phyloP scores from a whole-genome alignment of 1,140 invertebrate genomes.

The Brachystomella parvula region DNA sequence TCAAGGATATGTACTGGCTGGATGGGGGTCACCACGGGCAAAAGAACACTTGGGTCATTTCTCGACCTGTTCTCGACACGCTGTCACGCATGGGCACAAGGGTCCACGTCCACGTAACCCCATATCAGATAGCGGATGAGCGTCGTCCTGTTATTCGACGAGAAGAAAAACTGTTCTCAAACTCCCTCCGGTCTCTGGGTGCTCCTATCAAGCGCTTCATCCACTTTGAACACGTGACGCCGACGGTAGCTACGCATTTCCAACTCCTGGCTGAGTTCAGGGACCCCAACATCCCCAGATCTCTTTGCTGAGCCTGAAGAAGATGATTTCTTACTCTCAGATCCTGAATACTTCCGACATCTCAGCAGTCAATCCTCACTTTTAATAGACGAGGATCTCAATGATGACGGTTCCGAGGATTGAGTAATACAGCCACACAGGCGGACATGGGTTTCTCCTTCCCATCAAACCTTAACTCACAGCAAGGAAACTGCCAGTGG shows the following conservation, averaged over 20 bases:
- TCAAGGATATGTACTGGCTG: slow-evolving; percentile 69
- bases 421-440: too few species aligned
- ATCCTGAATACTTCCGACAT: too few species aligned
- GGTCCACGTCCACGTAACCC: slow-evolving; percentile 32
- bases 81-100: slow-evolving; percentile 54
- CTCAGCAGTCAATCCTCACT: background rate
- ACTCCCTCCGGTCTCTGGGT: slow-evolving; percentile 55
- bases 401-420: background rate
- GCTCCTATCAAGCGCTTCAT: slow-evolving; percentile 46
- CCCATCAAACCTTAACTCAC: too few species aligned
- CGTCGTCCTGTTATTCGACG: slow-evolving; percentile 68
- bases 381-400: background rate
- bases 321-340: background rate
- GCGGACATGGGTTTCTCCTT: too few species aligned
- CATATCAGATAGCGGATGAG: slow-evolving; percentile 41
- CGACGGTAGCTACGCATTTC: background rate
- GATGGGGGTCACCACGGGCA: slow-evolving; percentile 77
- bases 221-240: background rate
- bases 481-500: too few species aligned
- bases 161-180: slow-evolving; percentile 67
- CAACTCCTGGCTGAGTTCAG: slow-evolving; percentile 1
- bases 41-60: slow-evolving; percentile 76
- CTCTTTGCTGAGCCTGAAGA: background rate
- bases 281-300: background rate
- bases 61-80: slow-evolving; percentile 58